Percentiles rank a stretch among this genome's conserved stretches.
Conservation (phyloP, 2,113 vertebrate species). For the Dermatemys mawii region DNA sequence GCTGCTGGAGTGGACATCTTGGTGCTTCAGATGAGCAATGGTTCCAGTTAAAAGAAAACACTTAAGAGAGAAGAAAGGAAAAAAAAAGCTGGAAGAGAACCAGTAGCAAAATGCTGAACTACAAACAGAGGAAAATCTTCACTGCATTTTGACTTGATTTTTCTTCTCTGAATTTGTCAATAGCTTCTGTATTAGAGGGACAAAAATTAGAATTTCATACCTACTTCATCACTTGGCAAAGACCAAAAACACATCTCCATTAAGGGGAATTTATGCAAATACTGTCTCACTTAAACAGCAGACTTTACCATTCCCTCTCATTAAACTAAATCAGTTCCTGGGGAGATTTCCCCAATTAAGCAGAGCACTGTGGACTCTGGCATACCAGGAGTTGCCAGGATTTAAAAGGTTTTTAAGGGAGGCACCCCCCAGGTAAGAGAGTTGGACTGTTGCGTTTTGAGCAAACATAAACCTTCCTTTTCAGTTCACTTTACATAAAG, state of each 20-base stretch:
- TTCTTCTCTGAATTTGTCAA: constrained; percentile 47
- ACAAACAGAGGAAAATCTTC: background rate
- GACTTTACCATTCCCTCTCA: background rate
- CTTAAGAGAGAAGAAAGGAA: background rate
- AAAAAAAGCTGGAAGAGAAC: background rate
- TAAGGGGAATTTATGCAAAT: constrained; percentile 22
- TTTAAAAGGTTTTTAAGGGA: background rate
- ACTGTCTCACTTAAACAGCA: background rate
- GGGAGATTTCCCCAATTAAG: background rate
- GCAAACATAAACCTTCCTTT: background rate
- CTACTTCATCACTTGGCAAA: constrained; percentile 51
- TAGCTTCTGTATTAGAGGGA: constrained; percentile 35
- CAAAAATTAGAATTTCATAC: constrained; percentile 52
- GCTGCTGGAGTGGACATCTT: background rate
- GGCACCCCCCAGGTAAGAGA: fast-evolving
- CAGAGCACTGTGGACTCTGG: background rate
- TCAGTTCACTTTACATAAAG: fast-evolving
- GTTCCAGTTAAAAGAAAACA: fast-evolving
- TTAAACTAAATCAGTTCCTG: background rate
- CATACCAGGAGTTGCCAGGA: background rate
- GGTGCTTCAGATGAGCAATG: too few relatives aligned
- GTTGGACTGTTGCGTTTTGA: fast-evolving
- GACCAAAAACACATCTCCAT: constrained; percentile 39
- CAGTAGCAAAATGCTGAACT: background rate
- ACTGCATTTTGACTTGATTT: background rate